These are phyloP conservation scores for Anneissia japonica DNA, from an alignment of 35 echinoderm and acorn worm species.

Conservation along the genomic window DNA sequence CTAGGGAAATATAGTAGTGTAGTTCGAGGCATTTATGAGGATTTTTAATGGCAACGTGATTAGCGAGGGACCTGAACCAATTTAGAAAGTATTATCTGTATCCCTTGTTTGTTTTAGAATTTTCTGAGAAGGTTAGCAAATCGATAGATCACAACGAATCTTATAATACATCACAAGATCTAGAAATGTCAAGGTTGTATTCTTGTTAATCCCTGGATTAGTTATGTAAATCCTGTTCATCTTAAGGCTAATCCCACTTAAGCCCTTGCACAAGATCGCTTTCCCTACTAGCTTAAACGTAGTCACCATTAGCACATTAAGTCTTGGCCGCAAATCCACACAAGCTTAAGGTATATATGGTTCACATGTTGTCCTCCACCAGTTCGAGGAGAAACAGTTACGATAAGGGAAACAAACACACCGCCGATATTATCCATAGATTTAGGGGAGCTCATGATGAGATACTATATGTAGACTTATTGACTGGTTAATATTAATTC, in stretches of 20 bases:
- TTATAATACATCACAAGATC: neutral
- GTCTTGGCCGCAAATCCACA: neutral
- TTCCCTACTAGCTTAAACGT: neutral
- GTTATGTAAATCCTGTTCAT: neutral
- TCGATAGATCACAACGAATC: neutral
- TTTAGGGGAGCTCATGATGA: neutral
- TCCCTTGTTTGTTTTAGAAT: neutral
- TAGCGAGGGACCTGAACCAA: neutral
- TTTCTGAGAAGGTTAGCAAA: neutral
- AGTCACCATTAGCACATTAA: neutral
- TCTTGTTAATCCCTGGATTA: neutral
- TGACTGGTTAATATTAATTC: neutral
- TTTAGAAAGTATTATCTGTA: neutral
- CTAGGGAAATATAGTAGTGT: neutral
- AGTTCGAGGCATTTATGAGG: neutral
- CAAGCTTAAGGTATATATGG: neutral
- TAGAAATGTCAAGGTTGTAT: constrained; percentile 1
- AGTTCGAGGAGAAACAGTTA: neutral
- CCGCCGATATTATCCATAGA: neutral
- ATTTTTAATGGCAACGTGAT: neutral
- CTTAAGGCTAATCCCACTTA: neutral
- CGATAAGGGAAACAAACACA: neutral
- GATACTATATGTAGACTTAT: neutral
- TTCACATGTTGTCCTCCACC: neutral
- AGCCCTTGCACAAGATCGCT: neutral